Conservation (phyloP, 2,113 vertebrate genomes). For the Balaenoptera acutorostrata region DNA sequence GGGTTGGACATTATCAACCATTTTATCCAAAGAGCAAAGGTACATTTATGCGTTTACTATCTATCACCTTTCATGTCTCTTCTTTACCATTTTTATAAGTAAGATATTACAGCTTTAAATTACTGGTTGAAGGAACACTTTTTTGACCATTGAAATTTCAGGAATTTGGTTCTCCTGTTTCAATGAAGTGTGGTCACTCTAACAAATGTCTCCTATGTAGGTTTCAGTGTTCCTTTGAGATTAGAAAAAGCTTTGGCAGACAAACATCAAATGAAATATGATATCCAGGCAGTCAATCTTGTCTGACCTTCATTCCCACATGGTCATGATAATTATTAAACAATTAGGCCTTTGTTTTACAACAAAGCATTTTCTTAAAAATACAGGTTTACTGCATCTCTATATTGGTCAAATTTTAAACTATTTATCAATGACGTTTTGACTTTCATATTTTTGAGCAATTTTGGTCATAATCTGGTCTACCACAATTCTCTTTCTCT, state of each 20-base stretch:
- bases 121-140: not conserved
- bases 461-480: not conserved
- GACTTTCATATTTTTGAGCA: not conserved
- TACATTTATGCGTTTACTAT: not conserved
- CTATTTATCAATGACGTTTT: not conserved
- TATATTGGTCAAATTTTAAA: not conserved
- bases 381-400: not conserved
- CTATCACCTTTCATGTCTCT: not conserved
- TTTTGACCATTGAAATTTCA: slow-evolving; percentile 11
- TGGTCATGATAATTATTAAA: slow-evolving; percentile 20
- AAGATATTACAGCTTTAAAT: slow-evolving; percentile 7
- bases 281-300: slow-evolving; percentile 17
- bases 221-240: slow-evolving; percentile 19
- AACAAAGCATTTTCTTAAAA: slow-evolving; percentile 17
- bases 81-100: not conserved
- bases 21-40: not conserved
- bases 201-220: not conserved
- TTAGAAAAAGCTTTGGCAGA: slow-evolving; percentile 9
- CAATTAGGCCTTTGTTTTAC: slow-evolving; percentile 43
- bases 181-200: not conserved
- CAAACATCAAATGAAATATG: slow-evolving; percentile 41
- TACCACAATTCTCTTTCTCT: not conserved
- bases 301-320: slow-evolving; percentile 18
- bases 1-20: not conserved
- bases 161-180: slow-evolving; percentile 34